phyloP scores from a whole-genome alignment of 2,888 invertebrate genomes.

The Steromphala cineraria region DNA sequence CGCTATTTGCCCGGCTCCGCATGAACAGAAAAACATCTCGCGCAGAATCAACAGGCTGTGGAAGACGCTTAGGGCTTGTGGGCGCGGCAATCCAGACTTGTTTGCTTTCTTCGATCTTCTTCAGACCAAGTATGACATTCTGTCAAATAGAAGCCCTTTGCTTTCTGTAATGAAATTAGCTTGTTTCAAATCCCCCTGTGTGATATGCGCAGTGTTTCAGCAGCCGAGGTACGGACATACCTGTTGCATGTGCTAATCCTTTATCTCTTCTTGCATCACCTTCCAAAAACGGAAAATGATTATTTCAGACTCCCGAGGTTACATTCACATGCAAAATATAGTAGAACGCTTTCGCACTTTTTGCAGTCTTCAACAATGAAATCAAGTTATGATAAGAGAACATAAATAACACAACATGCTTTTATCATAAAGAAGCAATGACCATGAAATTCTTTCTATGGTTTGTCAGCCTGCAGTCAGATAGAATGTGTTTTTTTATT shows the following conservation, averaged over 20 bases:
- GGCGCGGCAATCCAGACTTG: background rate
- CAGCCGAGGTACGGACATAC: background rate
- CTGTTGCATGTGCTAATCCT: background rate
- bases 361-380: too few species aligned
- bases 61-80: background rate
- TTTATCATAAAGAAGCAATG: too few species aligned
- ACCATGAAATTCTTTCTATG: too few species aligned
- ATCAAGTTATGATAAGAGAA: too few species aligned
- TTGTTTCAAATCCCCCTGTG: background rate
- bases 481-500: too few species aligned
- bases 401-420: too few species aligned
- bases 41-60: background rate
- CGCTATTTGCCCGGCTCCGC: conserved; percentile 2
- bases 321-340: too few species aligned
- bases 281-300: too few species aligned
- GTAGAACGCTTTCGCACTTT: too few species aligned
- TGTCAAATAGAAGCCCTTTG: background rate
- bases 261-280: background rate
- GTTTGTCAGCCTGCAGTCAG: too few species aligned
- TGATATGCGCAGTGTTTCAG: background rate
- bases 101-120: conserved; percentile 3
- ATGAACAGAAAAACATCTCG: background rate
- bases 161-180: background rate
- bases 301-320: too few species aligned
- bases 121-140: background rate